These are phyloP conservation scores for Tetragnatha versicolor DNA, from an alignment of 1,140 invertebrate genomes.

Conservation along the genomic window DNA sequence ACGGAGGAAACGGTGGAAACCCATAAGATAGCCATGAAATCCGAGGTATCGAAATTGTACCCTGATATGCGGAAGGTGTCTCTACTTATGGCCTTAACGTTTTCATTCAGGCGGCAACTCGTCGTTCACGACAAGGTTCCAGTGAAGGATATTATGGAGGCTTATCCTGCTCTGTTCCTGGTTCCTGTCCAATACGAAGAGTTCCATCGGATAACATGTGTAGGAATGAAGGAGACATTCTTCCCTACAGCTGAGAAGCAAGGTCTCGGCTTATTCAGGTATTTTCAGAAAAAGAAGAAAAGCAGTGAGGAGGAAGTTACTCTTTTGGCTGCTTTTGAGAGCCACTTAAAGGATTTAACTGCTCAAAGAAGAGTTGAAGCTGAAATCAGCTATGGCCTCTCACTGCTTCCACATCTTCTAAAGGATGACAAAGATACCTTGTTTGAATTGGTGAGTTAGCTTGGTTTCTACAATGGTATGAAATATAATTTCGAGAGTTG, in stretches of 20 bases:
- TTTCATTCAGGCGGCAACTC: background rate
- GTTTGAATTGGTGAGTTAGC: no score
- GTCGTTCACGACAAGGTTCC: background rate
- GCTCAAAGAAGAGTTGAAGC: background rate
- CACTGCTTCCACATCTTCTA: background rate
- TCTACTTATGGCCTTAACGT: background rate
- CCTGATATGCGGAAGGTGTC: background rate
- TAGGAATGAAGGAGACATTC: background rate
- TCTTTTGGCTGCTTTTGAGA: background rate
- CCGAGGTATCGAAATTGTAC: background rate
- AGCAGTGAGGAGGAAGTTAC: background rate
- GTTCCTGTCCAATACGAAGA: background rate
- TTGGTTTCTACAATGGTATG: no score
- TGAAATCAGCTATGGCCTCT: background rate
- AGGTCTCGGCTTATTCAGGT: background rate
- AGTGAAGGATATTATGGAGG: background rate
- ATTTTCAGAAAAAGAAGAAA: background rate
- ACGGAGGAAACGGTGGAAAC: background rate
- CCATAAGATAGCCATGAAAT: background rate
- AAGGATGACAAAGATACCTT: background rate
- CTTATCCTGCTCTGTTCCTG: background rate
- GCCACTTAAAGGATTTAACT: background rate
- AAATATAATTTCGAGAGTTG: no score
- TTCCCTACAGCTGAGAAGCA: background rate
- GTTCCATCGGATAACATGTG: background rate